Evolutionary conservation across 2,888 invertebrate genomes (phyloP).

Genomic region (Lycocerus yunnanus): DNA sequence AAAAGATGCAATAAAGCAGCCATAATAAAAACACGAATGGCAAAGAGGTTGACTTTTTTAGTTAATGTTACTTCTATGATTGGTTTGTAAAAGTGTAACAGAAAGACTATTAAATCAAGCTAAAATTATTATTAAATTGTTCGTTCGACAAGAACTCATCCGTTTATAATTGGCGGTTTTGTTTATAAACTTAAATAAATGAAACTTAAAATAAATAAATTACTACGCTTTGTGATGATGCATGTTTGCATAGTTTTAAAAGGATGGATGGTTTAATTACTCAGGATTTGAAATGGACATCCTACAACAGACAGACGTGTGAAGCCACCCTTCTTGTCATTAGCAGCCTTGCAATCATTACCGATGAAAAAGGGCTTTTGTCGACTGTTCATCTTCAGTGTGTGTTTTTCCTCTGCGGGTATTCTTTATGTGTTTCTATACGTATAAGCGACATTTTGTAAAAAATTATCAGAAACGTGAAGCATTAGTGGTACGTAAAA

Average conservation of each 20-base stretch:
- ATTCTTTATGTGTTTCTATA: slow-evolving; percentile 17
- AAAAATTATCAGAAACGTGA: slow-evolving; percentile 14
- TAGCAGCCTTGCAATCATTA: slow-evolving; percentile 23
- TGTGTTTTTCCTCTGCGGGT: slow-evolving; percentile 11
- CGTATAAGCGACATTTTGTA: slow-evolving; percentile 4
- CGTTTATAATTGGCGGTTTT: neutral
- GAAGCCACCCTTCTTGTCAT: slow-evolving; percentile 20
- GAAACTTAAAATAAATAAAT: neutral
- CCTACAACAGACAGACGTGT: slow-evolving; percentile 16
- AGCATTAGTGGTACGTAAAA: slow-evolving; percentile 6
- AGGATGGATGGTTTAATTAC: slow-evolving; percentile 18
- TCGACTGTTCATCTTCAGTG: slow-evolving; percentile 19
- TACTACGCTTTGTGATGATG: neutral
- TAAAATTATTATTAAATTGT: neutral
- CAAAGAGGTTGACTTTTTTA: slow-evolving; percentile 14
- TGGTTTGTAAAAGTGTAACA: slow-evolving; percentile 8
- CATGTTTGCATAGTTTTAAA: slow-evolving; percentile 19
- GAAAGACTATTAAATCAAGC: neutral
- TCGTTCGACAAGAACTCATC: neutral
- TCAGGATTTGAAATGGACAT: slow-evolving; percentile 14
- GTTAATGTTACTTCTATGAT: slow-evolving; percentile 17
- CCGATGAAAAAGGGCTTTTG: slow-evolving; percentile 16
- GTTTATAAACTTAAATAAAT: too few relatives aligned
- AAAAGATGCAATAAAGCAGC: slow-evolving; percentile 17
- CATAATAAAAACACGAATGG: slow-evolving; percentile 9